Evolutionary conservation across 2,888 invertebrate genomes (phyloP), one percentile per base, ranked within the genome.

Genomic region (Athrips mouffetella): DNA sequence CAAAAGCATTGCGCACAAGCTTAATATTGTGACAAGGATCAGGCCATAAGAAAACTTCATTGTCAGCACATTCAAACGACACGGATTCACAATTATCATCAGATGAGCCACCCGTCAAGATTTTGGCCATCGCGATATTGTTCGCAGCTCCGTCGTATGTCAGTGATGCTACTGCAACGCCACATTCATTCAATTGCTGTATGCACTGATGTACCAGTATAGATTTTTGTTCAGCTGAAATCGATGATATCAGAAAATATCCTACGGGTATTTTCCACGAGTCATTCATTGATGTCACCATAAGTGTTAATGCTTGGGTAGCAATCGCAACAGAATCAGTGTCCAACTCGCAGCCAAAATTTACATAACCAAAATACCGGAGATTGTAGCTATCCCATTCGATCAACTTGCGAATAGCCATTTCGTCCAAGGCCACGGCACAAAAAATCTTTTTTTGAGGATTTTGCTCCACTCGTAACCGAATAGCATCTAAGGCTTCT

Each of bases 191-290:
- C 8, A 52, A 33, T 3, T 52, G 23, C 8, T 2, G 1, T 2
- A 50, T 1, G 25, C 51, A 52, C 39, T 52, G 47, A 15, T 51
- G 4, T 10, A 55, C 44, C 4, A 55, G 10, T 11, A 18, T 2
- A 2, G 52, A 29, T 41, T 54, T 54, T 49, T 55, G 52, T 29
- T 47, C 11, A 7, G 47, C 27, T 10, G 50, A 45, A 13, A 52
- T 47, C n/a, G 35, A 41, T 1, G 25, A 7, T 0, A 51, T 46
- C 10, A 55, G 40, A 49, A 55, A 55, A 48, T 55, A 52, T 8
- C 52, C 49, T 3, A 52, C 40, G 6, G 53, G 49, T 4, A 55
- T 51, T 51, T 55, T 53, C 49, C 53, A 55, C 0, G 40, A 10
- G 20, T 51, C 50, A 37, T 55, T 55, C 1, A 55, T 3, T 29